Base-by-base conservation (phyloP, 2,888 invertebrate genomes). In the Eurytoma adleriae region DNA sequence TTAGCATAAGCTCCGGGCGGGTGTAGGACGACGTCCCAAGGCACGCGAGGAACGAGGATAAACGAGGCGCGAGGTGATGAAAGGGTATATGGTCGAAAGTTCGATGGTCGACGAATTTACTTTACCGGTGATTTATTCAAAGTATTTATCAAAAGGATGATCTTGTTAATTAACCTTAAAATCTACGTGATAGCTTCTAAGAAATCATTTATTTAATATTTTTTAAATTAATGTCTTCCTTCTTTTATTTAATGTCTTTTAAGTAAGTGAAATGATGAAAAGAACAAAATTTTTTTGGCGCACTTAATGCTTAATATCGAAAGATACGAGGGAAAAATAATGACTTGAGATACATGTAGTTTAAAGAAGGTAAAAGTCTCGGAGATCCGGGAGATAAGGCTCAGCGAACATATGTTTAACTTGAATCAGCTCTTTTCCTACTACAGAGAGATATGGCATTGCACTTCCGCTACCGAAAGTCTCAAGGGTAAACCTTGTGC, bases 361-460 rank as follows among this genome's bases (percentile, higher is more conserved):
- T 40, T 18, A 40, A 30, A 2, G 18, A 16, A 40, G 30, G 40
- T 40, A 64, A 54, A 40, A 64, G 64, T 64, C 64, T 48, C 4
- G 59, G 71, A 48, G 24, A 61, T 71, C 50, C 48, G 5, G 20
- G 18, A 71, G 54, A 71, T 30, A 71, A 70, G 48, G 71, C 54
- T 54, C 14, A 59, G 59, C 52, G 52, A 24, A 56, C 54, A 40
- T 69, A 54, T 76, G 76, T 69, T 76, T 62, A 69, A 69, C 61
- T 62, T 69, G 76, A 68, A 69, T 68, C 76, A 62, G 76, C 69
- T 69, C 69, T 69, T 62, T 69, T 27, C 52, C 62, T 52, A 69
- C 69, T 62, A 69, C 62, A 69, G 76, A 52, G 30, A 76, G 69
- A 76, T 76, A 62, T 50, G 57, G 20, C 50, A 59, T 57, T 24